phyloP scores from a whole-genome alignment of 2,888 invertebrate species.

The Agapostemon virescens region DNA sequence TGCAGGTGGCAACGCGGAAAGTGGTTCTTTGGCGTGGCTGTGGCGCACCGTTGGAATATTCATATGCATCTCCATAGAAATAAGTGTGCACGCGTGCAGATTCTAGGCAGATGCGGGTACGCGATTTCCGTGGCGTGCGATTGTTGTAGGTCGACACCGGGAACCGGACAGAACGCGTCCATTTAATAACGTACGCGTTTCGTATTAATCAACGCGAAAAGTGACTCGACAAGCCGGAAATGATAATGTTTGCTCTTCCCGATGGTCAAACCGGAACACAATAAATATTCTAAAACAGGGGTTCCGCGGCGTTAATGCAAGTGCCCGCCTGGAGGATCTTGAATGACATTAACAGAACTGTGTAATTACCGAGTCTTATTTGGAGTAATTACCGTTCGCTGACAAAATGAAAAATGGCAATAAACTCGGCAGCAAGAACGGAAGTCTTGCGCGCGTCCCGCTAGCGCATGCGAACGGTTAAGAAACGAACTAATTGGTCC shows the following conservation, averaged over 20 bases:
- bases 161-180: conserved; percentile 13
- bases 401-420: conserved; percentile 36
- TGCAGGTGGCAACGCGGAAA: conserved; percentile 45
- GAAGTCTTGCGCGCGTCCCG: conserved; percentile 1
- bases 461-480: conserved; percentile 19
- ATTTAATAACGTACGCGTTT: conserved; percentile 67
- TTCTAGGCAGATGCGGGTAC: not conserved
- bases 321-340: not conserved
- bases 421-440: conserved; percentile 8
- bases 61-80: conserved; percentile 20
- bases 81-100: not conserved
- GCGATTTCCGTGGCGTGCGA: conserved; percentile 14
- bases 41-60: conserved; percentile 6
- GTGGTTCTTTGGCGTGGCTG: not conserved
- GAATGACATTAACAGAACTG: conserved; percentile 25
- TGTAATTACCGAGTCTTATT: conserved; percentile 45
- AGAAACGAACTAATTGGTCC: not conserved
- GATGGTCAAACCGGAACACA: conserved; percentile 4
- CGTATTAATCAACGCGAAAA: conserved; percentile 71
- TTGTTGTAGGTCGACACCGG: conserved; percentile 4
- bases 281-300: conserved; percentile 22
- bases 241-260: conserved; percentile 33
- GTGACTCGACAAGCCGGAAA: conserved; percentile 41
- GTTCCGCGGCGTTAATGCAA: not conserved
- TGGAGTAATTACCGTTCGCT: conserved; percentile 4